Base-by-base conservation (phyloP, 1,140 invertebrate species). In the Spodoptera frugiperda region DNA sequence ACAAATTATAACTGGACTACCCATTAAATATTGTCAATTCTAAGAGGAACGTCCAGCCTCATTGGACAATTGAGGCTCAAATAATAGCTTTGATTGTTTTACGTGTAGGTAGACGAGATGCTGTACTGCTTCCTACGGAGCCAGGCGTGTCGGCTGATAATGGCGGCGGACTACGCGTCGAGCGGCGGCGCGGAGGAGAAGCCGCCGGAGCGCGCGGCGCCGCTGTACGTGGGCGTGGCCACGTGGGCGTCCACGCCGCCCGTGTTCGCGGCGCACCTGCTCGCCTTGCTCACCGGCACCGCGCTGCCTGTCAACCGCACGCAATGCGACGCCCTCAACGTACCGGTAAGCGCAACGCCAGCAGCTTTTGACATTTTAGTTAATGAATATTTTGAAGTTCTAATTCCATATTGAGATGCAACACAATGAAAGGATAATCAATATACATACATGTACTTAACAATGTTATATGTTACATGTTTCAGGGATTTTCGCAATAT, bases 81-180 rank as follows among this genome's bases (percentile, higher is more conserved):
- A 25, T 25, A 25, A 25, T 25, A 25, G 2, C 25, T 0, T 3
- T 25, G 5, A 49, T 59, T 67, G 44, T 9, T 54, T 5, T 11
- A 2, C 0, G 14, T 9, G 17, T 21, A 96, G 96, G 91, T 96
- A 4, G 94, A 97, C 86, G 96, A 98, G 84, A 94, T 98, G 82
- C 89, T 98, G 3, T 94, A 97, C 82, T 99, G 98, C 87, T 98
- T 97, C 88, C 85, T 98, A 57, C 89, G 95, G 17, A 96, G 95
- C 73, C 95, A 96, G 0, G 95, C 96, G 61, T 99, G 98, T 88
- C 92, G 94, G 1, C 82, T 97, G 4, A 96, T 98, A 57, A 89
- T 91, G 51, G 95, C 95, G 30, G 92, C 96, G 0, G 95, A 95
- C 0, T 89, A 93, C 80, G 94, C 92, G 5, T 44, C 84, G 86